These are phyloP conservation scores for Hemibagrus wyckioides DNA, from an alignment of 2,113 vertebrate genomes.

Conservation along the genomic window DNA sequence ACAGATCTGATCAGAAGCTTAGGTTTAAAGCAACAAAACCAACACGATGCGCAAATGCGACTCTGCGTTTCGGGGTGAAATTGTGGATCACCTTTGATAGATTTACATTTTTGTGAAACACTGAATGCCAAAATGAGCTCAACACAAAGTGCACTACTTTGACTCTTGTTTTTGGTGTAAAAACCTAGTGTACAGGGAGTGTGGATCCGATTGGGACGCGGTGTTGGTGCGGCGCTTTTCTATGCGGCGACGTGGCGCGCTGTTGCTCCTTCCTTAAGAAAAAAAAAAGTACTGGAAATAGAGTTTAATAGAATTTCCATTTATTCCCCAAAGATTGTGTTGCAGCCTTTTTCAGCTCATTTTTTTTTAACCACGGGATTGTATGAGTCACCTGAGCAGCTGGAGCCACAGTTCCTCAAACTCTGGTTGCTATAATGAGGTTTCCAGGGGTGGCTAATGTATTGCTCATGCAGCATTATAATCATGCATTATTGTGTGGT, in stretches of 20 bases:
- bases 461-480: not conserved
- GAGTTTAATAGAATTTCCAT: not conserved
- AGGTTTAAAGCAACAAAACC: not conserved
- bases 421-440: not conserved
- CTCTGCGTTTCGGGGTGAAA: not conserved
- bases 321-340: not conserved
- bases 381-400: conserved; percentile 18
- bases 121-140: not conserved
- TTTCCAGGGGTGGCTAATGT: not conserved
- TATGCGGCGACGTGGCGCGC: conserved; percentile 36
- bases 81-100: not conserved
- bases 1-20: not conserved
- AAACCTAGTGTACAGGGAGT: not conserved
- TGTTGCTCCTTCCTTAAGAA: conserved; percentile 10
- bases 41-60: not conserved
- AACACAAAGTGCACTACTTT: not conserved
- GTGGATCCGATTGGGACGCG: not conserved
- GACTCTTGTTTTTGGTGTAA: not conserved
- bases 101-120: not conserved
- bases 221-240: not conserved
- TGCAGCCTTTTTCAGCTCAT: not conserved
- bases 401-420: conserved; percentile 17
- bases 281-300: not conserved
- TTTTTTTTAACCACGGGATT: not conserved
- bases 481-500: no score